phyloP scores from a whole-genome alignment of 1,140 invertebrate genomes.

The Trichonephila clavipes region DNA sequence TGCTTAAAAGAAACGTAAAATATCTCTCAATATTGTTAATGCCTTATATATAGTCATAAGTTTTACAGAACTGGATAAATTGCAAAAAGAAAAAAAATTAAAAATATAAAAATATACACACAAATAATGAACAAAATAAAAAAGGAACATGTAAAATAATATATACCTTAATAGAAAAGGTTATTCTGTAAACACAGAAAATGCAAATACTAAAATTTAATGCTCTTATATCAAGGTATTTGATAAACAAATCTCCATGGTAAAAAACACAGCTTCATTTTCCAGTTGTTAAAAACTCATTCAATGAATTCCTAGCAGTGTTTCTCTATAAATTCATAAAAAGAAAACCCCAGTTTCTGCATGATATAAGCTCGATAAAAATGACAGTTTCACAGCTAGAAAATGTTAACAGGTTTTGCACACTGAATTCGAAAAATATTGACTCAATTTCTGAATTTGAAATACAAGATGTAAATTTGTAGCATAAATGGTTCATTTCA shows the following conservation, averaged over 20 bases:
- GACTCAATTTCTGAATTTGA: background rate
- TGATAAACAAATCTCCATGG: slow-evolving; percentile 4
- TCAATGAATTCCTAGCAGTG: background rate
- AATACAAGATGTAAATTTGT: background rate
- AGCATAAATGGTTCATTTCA: background rate
- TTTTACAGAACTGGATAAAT: background rate
- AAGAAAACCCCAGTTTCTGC: background rate
- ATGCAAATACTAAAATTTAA: slow-evolving; percentile 54
- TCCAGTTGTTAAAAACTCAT: slow-evolving; percentile 5
- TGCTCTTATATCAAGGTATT: slow-evolving; percentile 46
- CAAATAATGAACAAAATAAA: slow-evolving; percentile 8
- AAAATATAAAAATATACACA: slow-evolving; percentile 63
- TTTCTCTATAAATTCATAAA: background rate
- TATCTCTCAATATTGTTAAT: background rate
- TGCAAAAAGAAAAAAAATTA: slow-evolving; percentile 37
- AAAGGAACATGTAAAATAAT: slow-evolving; percentile 59
- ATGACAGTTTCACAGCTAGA: background rate
- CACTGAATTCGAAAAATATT: slow-evolving; percentile 1
- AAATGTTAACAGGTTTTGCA: background rate
- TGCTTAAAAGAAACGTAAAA: slow-evolving; percentile 2
- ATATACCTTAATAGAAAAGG: slow-evolving; percentile 52
- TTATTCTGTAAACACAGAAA: slow-evolving; percentile 61
- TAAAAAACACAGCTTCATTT: slow-evolving; percentile 10
- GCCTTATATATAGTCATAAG: slow-evolving; percentile 12
- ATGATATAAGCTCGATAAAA: slow-evolving; percentile 34